phyloP scores from a whole-genome alignment of 2,113 vertebrate genomes.

The Eulemur macaco region DNA sequence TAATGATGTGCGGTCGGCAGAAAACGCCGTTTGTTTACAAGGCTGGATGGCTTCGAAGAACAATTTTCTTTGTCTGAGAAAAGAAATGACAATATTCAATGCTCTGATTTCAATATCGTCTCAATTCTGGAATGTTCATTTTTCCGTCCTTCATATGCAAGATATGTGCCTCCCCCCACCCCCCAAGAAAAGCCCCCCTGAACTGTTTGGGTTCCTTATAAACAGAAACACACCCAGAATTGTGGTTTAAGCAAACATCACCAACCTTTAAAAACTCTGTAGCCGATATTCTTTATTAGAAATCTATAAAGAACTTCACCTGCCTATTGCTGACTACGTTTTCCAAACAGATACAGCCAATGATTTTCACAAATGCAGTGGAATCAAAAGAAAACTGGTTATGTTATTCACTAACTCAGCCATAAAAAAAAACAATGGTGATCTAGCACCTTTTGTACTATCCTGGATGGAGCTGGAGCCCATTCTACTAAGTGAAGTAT shows the following conservation, averaged over 20 bases:
- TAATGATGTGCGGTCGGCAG: slow-evolving; percentile 73
- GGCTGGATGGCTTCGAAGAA: slow-evolving; percentile 27
- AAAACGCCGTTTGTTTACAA: slow-evolving; percentile 65
- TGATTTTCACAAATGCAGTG: no score
- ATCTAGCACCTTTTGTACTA: no score
- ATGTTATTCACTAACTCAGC: neutral
- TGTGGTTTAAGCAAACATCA: accelerated
- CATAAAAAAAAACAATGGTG: no score
- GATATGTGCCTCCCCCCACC: neutral
- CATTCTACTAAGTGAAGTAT: no score
- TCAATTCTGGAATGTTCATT: neutral
- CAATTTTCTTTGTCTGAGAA: neutral
- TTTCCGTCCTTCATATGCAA: neutral
- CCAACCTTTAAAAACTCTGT: neutral
- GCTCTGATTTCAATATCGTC: neutral
- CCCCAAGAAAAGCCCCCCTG: no score
- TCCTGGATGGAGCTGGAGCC: no score
- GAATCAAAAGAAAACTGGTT: neutral
- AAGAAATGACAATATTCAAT: neutral
- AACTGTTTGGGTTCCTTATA: accelerated
- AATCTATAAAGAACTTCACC: no score
- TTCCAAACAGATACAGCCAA: neutral
- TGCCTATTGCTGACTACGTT: neutral
- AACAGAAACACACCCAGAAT: accelerated
- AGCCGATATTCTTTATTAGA: neutral